These are phyloP conservation scores for Lepidostoma basale DNA, from an alignment of 1,140 invertebrate genomes.

Conservation along the genomic window DNA sequence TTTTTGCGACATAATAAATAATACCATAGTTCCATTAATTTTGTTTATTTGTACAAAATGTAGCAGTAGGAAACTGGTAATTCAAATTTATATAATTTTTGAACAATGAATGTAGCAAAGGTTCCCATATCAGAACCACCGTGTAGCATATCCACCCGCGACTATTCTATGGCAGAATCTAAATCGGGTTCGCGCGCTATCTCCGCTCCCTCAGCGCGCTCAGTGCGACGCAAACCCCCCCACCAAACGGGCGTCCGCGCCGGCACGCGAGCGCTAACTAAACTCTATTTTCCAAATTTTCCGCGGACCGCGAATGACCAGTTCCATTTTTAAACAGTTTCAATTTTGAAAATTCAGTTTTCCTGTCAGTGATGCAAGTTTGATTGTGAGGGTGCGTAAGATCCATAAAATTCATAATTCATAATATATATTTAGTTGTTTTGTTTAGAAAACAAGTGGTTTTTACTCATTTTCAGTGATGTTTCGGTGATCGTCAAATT, in stretches of 20 bases:
- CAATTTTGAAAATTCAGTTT: neutral
- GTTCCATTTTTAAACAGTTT: conserved; percentile 7
- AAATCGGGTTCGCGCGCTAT: conserved; percentile 29
- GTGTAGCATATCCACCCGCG: conserved; percentile 22
- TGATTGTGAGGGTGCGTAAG: conserved; percentile 11
- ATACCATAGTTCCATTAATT: too few relatives aligned
- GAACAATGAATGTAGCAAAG: too few relatives aligned
- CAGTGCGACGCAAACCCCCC: conserved; percentile 1
- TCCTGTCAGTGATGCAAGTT: neutral
- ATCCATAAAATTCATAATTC: neutral
- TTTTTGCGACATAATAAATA: too few relatives aligned
- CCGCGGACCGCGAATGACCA: neutral
- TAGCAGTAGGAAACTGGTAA: too few relatives aligned
- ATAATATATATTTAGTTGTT: neutral
- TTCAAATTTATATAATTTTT: too few relatives aligned
- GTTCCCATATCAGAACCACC: neutral
- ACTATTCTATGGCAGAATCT: conserved; percentile 21
- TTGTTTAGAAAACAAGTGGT: neutral
- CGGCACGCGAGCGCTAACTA: neutral
- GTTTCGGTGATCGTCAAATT: too few relatives aligned
- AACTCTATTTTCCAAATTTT: neutral
- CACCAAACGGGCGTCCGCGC: conserved; percentile 11
- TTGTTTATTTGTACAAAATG: too few relatives aligned
- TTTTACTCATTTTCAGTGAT: neutral
- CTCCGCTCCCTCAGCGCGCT: conserved; percentile 16